Evolutionary conservation across 2,888 invertebrate species (phyloP).

Genomic region (Heliconius charithonia): DNA sequence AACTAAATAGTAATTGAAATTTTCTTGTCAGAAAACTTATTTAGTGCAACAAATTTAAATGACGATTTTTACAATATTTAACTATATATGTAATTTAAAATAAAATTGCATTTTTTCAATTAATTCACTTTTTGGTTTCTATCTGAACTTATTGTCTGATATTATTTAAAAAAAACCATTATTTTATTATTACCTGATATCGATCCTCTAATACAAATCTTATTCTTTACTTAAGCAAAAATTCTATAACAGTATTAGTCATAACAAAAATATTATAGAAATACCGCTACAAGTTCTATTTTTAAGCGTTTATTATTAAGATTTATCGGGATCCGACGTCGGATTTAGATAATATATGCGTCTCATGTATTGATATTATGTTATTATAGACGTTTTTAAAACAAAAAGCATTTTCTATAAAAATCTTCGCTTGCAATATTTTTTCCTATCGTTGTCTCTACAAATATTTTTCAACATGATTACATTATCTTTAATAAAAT

Average conservation of each 20-base stretch:
- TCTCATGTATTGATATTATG: neutral
- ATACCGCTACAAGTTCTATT: neutral
- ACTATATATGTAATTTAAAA: neutral
- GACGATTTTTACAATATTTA: too few relatives aligned
- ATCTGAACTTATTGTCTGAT: neutral
- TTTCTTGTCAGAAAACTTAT: neutral
- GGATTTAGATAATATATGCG: neutral
- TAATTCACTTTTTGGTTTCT: neutral
- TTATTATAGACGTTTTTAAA: neutral
- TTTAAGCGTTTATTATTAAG: neutral
- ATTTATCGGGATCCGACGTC: constrained; percentile 7
- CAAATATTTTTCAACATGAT: constrained; percentile 1
- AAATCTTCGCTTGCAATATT: neutral
- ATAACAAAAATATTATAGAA: neutral
- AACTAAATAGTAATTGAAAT: neutral
- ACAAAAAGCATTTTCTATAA: neutral
- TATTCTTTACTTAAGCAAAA: neutral
- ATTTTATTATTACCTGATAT: neutral
- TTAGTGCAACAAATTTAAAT: neutral
- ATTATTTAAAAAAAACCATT: neutral
- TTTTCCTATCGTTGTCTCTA: neutral
- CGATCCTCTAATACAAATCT: neutral
- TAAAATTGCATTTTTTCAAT: neutral
- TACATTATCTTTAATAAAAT: neutral
- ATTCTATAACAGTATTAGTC: neutral